Evolutionary conservation across 2,113 vertebrate genomes (phyloP).

Genomic region (Mugil cephalus): DNA sequence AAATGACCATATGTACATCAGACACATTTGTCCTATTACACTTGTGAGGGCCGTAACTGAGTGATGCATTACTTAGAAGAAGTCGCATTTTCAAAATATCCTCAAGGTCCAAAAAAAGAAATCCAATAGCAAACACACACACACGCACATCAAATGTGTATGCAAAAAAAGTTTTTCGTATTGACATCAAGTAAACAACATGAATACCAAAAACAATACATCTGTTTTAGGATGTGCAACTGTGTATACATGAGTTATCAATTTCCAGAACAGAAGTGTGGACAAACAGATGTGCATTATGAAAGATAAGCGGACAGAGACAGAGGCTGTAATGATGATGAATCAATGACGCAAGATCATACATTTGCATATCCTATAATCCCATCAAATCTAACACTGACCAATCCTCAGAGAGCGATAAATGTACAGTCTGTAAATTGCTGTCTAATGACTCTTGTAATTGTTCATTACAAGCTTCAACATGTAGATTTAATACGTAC

Average conservation of each 20-base stretch:
- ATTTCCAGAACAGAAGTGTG: not conserved
- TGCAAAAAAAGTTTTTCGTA: slow-evolving; percentile 5
- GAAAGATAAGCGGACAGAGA: not conserved
- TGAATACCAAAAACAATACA: slow-evolving; percentile 28
- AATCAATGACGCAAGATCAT: not conserved
- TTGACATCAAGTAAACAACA: slow-evolving; percentile 6
- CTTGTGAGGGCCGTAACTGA: not conserved
- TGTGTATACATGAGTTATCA: not conserved
- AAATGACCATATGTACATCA: not conserved
- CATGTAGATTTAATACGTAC: not conserved
- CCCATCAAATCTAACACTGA: not conserved
- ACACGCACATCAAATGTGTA: not conserved
- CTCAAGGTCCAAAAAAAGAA: slow-evolving; percentile 5
- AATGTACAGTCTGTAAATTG: not conserved
- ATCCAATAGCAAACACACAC: not conserved
- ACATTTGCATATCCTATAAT: not conserved
- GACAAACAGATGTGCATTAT: not conserved
- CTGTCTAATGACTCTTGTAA: not conserved
- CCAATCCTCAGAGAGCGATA: not conserved
- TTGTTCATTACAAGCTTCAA: not conserved
- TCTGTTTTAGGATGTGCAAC: not conserved
- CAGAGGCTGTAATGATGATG: not conserved
- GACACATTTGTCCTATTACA: not conserved
- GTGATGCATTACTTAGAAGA: too few relatives aligned
- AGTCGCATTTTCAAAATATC: too few relatives aligned